A percentile compares a stretch with the other conserved stretches of the same genome.
Conservation (phyloP, 2,888 invertebrate species). For the Hydraecia micacea region DNA sequence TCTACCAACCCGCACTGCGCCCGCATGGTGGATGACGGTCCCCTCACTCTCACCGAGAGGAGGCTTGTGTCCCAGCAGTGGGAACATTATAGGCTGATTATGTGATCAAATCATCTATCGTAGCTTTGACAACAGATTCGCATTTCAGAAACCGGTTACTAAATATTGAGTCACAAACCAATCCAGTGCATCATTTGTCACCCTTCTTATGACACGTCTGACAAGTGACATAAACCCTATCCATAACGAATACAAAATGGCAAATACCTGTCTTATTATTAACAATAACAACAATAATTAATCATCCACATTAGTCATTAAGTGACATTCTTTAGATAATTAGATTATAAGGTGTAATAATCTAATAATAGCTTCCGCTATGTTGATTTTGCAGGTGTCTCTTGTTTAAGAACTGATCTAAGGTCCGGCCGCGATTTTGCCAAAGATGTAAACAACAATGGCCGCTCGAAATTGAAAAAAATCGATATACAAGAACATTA, state of each 20-base stretch:
- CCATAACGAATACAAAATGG: not conserved
- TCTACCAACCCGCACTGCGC: too few relatives aligned
- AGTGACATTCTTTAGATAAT: conserved; percentile 1
- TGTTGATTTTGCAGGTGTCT: conserved; percentile 5
- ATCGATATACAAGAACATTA: too few relatives aligned
- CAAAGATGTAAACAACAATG: too few relatives aligned
- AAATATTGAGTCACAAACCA: not conserved
- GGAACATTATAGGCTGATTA: too few relatives aligned
- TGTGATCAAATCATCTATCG: too few relatives aligned
- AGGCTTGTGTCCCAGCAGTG: too few relatives aligned
- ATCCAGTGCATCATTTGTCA: not conserved
- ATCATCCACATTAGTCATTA: not conserved
- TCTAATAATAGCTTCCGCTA: too few relatives aligned
- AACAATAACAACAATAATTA: conserved; percentile 1
- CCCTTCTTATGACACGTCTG: not conserved
- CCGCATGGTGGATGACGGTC: too few relatives aligned
- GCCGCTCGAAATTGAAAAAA: too few relatives aligned
- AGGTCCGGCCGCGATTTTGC: too few relatives aligned
- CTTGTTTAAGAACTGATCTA: not conserved
- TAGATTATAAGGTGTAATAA: not conserved
- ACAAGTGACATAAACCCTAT: not conserved
- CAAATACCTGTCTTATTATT: conserved; percentile 7
- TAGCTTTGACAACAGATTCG: too few relatives aligned
- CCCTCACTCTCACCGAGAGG: too few relatives aligned
- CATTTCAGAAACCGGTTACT: not conserved